Base-by-base conservation (phyloP, 2,888 invertebrate genomes). In the Thymelicus acteon region DNA sequence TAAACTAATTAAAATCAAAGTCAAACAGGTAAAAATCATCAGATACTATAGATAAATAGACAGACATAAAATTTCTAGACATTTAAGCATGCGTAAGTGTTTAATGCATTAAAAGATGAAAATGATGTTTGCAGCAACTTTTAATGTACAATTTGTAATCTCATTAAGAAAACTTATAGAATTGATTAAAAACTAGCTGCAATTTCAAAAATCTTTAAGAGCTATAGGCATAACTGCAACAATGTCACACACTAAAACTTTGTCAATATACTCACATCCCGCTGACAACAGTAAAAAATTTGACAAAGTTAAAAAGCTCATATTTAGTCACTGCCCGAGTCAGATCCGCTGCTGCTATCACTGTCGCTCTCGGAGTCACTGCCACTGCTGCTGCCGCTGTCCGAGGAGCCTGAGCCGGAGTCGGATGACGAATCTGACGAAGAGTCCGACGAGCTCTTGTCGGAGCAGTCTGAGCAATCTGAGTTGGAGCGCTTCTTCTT, bases 401-500 rank as follows among this genome's bases (percentile, higher is more conserved):
- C 82, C 0, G 91, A 91, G 0, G 86, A 86, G 12, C 82, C 84
- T 0, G 86, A 86, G 69, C 87, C 86, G 19, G 69, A 70, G 3
- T 81, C 86, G 0, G 89, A 88, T 0, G 86, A 85, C 1, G 88
- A 88, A 13, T 80, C 88, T 19, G 89, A 89, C 0, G 86, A 86
- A 73, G 88, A 89, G 44, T 79, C 83, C 0, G 88, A 88, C 0
- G 91, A 89, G 73, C 86, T 84, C 67, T 85, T 84, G 47, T 82
- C 85, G 0, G 90, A 89, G 71, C 85, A 82, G 72, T 89, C 87
- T 0, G 81, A 84, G 72, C 89, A 85, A 62, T 88, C 87, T 0
- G 85, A 82, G 13, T 78, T 77, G 2, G 76, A 75, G 49, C 87
- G 85, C 79, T 89, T 91, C 84, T 92, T 92, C 83, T 92, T 92